Base-by-base conservation (phyloP, 2,113 vertebrate genomes). In the Solenodon paradoxus region DNA sequence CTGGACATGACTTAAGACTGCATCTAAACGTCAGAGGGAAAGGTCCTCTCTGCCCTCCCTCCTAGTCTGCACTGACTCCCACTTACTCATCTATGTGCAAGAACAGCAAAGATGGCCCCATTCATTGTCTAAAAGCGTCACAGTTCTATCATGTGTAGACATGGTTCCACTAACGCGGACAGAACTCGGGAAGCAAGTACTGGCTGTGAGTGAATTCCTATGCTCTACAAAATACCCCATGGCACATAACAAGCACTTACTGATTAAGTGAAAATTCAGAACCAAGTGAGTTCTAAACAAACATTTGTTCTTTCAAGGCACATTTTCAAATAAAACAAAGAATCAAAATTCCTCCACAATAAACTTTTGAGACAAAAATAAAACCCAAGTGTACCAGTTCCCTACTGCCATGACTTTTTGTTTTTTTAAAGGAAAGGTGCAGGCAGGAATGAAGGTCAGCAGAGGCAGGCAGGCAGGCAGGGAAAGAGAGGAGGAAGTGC, bases 21-120 rank as follows among this genome's bases (percentile, higher is more conserved):
- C 82, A 89, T 94, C 96, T 86, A 84, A 90, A 86, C 64, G 90
- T 95, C 95, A 74, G 94, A 97, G 88, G 95, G 96, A 57, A 78
- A 69, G 40, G 74, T 94, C 92, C 90, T 94, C 94, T 94, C 93
- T 93, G 30, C 3, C 93, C 95, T 13, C 90, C 4, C 96, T 94
- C 97, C 95, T 94, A 93, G 96, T 77, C 95, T 96, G 94, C 93
- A 95, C 96, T 71, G 68, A 97, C 95, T 35, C 97, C 97, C 96
- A 97, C 97, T 96, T 96, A 17, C 55, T 22, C 92, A 88, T 92
- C 96, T 92, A 81, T 88, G 22, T 16, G 92, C 57, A 80, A 20
- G 59, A 86, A 92, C 77, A 97, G 97, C 84, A 72, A 96, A 91
- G 93, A 87, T 20, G 74, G 28, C 22, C 6, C 28, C 22, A 5